Evolutionary conservation across 2,797 vertebrate genomes (phyloP).

Genomic region (Lates japonicus): DNA sequence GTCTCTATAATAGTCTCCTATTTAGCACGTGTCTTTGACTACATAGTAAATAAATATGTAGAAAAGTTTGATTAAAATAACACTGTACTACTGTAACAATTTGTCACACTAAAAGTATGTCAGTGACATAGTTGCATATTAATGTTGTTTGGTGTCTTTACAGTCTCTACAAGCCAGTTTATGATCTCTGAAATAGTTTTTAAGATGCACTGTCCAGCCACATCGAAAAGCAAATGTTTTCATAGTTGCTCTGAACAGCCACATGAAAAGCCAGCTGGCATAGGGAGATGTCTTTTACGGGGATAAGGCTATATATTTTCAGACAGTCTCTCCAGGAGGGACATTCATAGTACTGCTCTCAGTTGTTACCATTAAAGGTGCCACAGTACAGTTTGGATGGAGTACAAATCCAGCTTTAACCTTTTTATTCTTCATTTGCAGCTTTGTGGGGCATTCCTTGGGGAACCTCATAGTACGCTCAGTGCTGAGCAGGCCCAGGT

Average conservation of each 20-base stretch:
- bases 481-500: constrained; percentile 95
- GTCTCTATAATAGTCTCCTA: background rate
- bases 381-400: background rate
- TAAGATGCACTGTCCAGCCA: background rate
- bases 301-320: background rate
- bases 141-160: background rate
- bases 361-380: background rate
- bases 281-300: background rate
- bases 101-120: background rate
- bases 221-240: background rate
- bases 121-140: background rate
- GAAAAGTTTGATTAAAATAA: background rate
- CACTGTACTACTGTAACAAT: background rate
- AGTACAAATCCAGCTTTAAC: background rate
- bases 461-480: constrained; percentile 99
- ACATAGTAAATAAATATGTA: background rate
- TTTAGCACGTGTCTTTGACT: background rate
- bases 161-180: background rate
- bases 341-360: background rate
- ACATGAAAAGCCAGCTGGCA: background rate
- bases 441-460: constrained; percentile 98
- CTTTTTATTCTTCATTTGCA: constrained; percentile 70
- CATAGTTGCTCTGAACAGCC: background rate
- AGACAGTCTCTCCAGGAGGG: background rate
- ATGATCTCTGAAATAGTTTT: background rate